Conservation (phyloP, 64 coral and sea anemone species). For the Montipora capricornis region DNA sequence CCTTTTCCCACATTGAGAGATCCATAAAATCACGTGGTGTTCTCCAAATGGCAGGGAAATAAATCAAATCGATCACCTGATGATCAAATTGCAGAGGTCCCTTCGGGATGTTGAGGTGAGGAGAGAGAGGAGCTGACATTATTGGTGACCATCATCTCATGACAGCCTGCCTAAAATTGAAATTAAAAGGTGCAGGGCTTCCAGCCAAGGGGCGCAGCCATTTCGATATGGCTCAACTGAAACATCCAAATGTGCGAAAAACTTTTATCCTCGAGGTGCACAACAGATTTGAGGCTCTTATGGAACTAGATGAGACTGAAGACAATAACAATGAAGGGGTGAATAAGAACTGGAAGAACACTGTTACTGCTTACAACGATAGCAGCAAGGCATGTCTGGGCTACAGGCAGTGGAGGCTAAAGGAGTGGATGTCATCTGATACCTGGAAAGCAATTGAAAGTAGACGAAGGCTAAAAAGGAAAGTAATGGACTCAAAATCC, state of each 20-base stretch:
- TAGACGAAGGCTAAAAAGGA: conserved; percentile 1
- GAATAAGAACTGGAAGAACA: conserved; percentile 28
- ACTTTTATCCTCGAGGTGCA: neutral
- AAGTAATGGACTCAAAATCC: conserved; percentile 21
- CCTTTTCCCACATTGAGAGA: conserved; percentile 13
- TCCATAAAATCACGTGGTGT: neutral
- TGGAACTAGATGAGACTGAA: neutral
- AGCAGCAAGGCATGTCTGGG: neutral
- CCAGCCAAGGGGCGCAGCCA: neutral
- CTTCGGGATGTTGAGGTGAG: neutral
- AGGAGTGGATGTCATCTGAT: neutral
- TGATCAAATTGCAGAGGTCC: conserved; percentile 7
- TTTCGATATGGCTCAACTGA: conserved; percentile 1
- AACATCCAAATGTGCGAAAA: neutral
- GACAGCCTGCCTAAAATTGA: conserved; percentile 24
- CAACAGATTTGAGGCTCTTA: conserved; percentile 17
- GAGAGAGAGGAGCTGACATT: conserved; percentile 14
- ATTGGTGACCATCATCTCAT: conserved; percentile 8
- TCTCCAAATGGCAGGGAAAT: neutral
- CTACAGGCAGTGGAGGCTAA: neutral
- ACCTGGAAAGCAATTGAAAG: conserved; percentile 19
- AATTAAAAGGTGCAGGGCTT: neutral
- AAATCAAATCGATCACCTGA: conserved; percentile 12
- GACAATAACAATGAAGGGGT: neutral
- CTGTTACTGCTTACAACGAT: neutral